Evolutionary conservation across 1,140 invertebrate genomes (phyloP), one percentile per base, ranked within the genome.

Genomic region (Mesaphorura yosii): DNA sequence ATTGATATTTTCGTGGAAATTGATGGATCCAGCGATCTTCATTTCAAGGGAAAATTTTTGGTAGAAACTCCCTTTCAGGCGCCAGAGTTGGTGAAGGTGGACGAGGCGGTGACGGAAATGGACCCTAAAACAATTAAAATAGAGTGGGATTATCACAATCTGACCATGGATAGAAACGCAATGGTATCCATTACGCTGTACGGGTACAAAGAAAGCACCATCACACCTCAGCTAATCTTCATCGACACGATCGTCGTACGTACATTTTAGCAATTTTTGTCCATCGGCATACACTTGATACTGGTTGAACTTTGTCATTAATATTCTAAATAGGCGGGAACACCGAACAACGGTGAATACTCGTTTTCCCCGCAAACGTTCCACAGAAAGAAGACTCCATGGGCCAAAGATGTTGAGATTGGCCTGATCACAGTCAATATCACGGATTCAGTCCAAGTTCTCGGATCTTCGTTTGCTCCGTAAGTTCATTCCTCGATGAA

Each of bases 41-140:
- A 90, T 62, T 95, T 89, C 86, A 88, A 88, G 64, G 88, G 89
- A 63, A 83, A 81, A 75, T 93, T 82, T 69, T 91, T 90, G 67
- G 82, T 94, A 41, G 88, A 92, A 76, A 87, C 87, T 2, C 86
- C 88, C 0, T 82, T 83, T 1, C 83, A 80, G 0, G 85, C 88
- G 3, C 78, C 82, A 0, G 84, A 89, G 68, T 82, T 80, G 64
- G 88, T 92, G 44, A 85, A 80, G 69, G 89, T 91, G 65, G 72
- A 78, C 38, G 54, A 54, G n/a, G 77, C 81, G 59, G 72, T 76
- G 22, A 75, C 87, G 6, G 73, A 85, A 62, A 76, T 75, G 29
- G 72, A 78, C 59, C 86, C 87, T 0, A 68, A 73, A 0, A 76
- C 82, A 64, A 79, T 92, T 38, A 76, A 75, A 65, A 82, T 91